Base-by-base conservation (phyloP, 2,888 invertebrate species). In the Drosophila engyochracea region DNA sequence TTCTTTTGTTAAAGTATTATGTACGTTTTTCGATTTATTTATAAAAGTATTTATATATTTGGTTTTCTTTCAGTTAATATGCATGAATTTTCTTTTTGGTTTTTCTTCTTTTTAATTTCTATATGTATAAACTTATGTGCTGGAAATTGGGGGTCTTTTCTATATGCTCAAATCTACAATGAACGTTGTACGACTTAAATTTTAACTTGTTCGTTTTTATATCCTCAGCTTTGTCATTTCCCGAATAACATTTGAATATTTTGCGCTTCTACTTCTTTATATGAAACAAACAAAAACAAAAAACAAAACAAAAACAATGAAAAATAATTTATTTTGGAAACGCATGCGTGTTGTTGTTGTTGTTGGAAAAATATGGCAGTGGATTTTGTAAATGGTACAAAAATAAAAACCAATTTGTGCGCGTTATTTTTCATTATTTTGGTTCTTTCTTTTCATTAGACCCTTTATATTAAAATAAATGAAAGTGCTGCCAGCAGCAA, bases 131-230 rank as follows among this genome's bases (percentile, higher is more conserved):
- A 84, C 83, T 83, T 88, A 88, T 84, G 85, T 85, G 85, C 89
- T 83, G 82, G 89, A 81, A 73, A 55, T 28, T 55, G 59, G 62
- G 59, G 55, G 59, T 71, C 44, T 67, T 80, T 79, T 54, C 67
- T 60, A 82, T 88, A 88, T 85, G 88, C 73, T 88, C 73, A 86
- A 85, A 86, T 85, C 85, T 85, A 85, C 85, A 85, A 83, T 85
- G 89, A 85, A 85, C 89, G 72, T 88, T 74, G 65, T 74, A 74
- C 76, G 76, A 86, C 82, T 84, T 83, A 84, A 76, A 78, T 16
- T 59, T 54, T 63, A 68, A 30, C 54, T 70, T 65, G 16, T 47
- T 67, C 19, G 53, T 28, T 60, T 57, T 51, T 19, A 39, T 59
- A 44, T 44, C 31, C 53, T 57, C 52, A 51, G 58, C 57, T 52